Conservation (phyloP, 1,140 invertebrate species). For the Bemisia tabaci region DNA sequence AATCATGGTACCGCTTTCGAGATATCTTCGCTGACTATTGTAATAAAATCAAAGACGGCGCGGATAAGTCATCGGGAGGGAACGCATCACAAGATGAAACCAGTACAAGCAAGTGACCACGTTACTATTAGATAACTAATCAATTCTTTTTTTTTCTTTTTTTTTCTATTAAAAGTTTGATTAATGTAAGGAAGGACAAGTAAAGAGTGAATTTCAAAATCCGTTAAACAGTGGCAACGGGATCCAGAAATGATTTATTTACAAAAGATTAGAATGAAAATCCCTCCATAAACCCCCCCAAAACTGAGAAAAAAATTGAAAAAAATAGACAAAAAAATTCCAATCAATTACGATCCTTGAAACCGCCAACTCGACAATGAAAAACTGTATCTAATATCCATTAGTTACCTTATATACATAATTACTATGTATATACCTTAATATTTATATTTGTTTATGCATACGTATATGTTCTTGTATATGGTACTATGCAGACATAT, state of each 20-base stretch:
- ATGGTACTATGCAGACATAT: not conserved
- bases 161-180: not conserved
- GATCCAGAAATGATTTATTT: too few relatives aligned
- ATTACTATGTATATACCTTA: not conserved
- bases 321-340: not conserved
- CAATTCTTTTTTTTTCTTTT: not conserved
- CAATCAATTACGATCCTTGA: too few relatives aligned
- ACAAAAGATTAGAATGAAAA: not conserved
- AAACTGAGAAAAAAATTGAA: not conserved
- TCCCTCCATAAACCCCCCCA: not conserved
- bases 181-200: not conserved
- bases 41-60: constrained; percentile 69
- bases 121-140: not conserved
- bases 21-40: constrained; percentile 93
- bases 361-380: too few relatives aligned
- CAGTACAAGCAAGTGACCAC: not conserved
- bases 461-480: not conserved
- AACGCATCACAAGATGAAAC: constrained; percentile 6
- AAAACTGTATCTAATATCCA: not conserved
- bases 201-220: not conserved
- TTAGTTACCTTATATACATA: not conserved
- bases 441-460: not conserved
- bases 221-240: not conserved
- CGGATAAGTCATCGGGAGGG: constrained; percentile 27
- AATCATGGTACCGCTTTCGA: constrained; percentile 90